These are phyloP conservation scores for Cichladusa arquata DNA, from an alignment of 2,113 vertebrate species.

Conservation along the genomic window DNA sequence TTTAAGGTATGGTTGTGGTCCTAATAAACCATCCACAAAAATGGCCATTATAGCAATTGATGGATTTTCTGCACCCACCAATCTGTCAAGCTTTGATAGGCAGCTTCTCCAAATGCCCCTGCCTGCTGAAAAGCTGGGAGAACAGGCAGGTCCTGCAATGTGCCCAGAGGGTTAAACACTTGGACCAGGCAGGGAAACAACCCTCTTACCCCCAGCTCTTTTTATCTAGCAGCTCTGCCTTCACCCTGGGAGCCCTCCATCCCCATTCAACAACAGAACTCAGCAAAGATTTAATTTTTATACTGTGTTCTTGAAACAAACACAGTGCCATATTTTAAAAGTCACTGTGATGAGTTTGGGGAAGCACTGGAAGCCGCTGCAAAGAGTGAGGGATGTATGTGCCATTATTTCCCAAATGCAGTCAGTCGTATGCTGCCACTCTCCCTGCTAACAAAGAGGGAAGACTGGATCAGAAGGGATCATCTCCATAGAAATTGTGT, in stretches of 20 bases:
- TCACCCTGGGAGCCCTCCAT: background rate
- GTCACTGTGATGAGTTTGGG: background rate
- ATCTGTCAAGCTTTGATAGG: background rate
- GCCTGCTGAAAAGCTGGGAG: background rate
- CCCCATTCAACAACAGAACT: background rate
- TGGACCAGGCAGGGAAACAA: background rate
- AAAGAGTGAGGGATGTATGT: background rate
- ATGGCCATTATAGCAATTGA: background rate
- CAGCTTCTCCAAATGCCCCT: background rate
- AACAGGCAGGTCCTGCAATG: background rate
- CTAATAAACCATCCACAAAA: background rate
- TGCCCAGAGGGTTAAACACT: background rate
- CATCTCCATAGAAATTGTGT: constrained; percentile 72
- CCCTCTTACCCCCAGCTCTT: background rate
- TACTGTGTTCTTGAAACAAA: background rate
- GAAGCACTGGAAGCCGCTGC: background rate
- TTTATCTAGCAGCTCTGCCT: background rate
- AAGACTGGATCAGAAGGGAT: constrained; percentile 67
- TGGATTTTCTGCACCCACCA: background rate
- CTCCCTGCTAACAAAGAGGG: constrained; percentile 52
- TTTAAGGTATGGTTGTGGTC: background rate
- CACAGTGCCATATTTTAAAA: background rate
- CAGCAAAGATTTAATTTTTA: background rate
- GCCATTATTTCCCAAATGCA: background rate
- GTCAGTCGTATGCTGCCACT: background rate